Conservation (phyloP, 2,888 invertebrate species). For the Leptinotarsa peninsularis region DNA sequence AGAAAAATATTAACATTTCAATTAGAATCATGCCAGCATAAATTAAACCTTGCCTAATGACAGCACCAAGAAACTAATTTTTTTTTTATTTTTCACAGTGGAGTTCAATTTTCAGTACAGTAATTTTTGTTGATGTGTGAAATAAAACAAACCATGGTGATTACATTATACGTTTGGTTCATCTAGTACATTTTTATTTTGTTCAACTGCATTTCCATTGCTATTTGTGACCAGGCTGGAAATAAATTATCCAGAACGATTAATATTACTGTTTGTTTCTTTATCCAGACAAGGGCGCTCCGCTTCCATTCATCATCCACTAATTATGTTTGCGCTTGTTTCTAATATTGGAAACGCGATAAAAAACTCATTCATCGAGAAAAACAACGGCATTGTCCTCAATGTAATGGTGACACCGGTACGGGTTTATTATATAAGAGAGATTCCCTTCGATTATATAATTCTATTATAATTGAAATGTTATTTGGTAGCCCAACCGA, state of each 20-base stretch:
- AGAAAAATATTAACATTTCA: too few relatives aligned
- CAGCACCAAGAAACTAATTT: too few relatives aligned
- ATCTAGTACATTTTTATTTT: background rate
- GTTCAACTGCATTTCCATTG: background rate
- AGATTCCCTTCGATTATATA: background rate
- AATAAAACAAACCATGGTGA: too few relatives aligned
- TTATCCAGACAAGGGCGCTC: background rate
- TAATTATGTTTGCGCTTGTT: conserved; percentile 1
- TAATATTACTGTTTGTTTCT: background rate
- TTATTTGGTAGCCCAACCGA: too few relatives aligned
- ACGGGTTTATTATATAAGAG: background rate
- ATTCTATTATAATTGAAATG: too few relatives aligned
- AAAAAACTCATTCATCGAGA: conserved; percentile 7
- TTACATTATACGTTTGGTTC: too few relatives aligned
- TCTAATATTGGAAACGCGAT: conserved; percentile 3
- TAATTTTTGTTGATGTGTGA: too few relatives aligned
- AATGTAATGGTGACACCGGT: background rate
- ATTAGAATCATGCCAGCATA: too few relatives aligned
- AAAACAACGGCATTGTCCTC: background rate
- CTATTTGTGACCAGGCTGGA: background rate
- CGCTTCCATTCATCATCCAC: conserved; percentile 7
- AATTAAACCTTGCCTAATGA: too few relatives aligned
- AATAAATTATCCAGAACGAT: background rate
- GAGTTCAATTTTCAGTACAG: too few relatives aligned
- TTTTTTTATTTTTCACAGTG: too few relatives aligned